Conservation (phyloP, 2,797 vertebrate species). For the Xyrichtys novacula region DNA sequence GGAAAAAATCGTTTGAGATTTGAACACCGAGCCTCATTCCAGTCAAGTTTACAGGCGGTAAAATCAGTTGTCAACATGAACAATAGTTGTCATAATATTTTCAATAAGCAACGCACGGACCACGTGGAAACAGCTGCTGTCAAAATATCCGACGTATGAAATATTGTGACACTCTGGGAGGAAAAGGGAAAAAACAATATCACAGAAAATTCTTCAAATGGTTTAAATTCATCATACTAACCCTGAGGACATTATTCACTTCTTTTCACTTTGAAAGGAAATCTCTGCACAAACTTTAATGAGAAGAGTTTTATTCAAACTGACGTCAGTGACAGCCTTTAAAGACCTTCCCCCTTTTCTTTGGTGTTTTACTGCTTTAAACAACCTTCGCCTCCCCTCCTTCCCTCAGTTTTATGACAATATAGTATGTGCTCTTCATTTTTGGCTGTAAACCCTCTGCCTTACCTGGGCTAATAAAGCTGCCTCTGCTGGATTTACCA, state of each 20-base stretch:
- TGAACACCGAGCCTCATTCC: neutral
- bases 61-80: slow-evolving; percentile 47
- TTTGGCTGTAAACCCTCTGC: neutral
- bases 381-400: neutral
- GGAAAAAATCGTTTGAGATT: slow-evolving; percentile 15
- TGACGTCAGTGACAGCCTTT: slow-evolving; percentile 1
- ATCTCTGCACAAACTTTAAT: slow-evolving; percentile 2
- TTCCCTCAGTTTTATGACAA: slow-evolving; percentile 1
- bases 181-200: slow-evolving; percentile 15
- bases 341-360: no score
- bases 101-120: slow-evolving; percentile 31
- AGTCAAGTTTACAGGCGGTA: slow-evolving; percentile 12
- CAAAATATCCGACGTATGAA: slow-evolving; percentile 44
- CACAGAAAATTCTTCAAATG: slow-evolving; percentile 3
- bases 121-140: slow-evolving; percentile 36
- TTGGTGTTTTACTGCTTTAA: neutral
- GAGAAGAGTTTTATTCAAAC: neutral
- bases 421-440: neutral
- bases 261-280: neutral
- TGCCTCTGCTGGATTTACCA: neutral
- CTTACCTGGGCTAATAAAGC: neutral
- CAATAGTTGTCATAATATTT: slow-evolving; percentile 77
- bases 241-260: neutral
- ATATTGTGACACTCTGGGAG: slow-evolving; percentile 57
- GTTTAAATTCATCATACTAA: neutral